These are phyloP conservation scores for Gorsachius goisagi DNA, from an alignment of 2,113 vertebrate species.

Conservation along the genomic window DNA sequence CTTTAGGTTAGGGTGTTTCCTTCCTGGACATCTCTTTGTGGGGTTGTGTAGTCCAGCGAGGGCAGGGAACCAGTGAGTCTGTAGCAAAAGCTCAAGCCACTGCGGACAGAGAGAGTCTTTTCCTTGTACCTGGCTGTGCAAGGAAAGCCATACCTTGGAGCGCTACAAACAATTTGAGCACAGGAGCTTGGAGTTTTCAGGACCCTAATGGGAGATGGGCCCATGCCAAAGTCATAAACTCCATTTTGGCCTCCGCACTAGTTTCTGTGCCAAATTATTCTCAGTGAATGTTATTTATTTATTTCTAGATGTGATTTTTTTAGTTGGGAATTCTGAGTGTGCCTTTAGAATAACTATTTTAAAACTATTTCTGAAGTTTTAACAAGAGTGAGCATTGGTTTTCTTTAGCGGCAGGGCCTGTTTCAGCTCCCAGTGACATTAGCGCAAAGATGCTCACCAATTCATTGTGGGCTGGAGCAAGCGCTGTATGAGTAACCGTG, in stretches of 20 bases:
- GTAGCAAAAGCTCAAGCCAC: not conserved
- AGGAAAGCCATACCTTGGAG: not conserved
- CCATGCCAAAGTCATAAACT: not conserved
- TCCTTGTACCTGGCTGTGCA: not conserved
- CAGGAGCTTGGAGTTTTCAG: not conserved
- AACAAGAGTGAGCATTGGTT: not conserved
- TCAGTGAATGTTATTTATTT: not conserved
- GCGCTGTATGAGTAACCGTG: rapidly evolving
- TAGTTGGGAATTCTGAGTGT: not conserved
- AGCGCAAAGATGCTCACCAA: not conserved
- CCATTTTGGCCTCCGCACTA: not conserved
- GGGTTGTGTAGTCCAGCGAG: not conserved
- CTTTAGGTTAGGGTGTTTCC: not conserved
- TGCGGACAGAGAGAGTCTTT: not conserved
- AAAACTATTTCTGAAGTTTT: not conserved
- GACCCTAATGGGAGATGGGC: not conserved
- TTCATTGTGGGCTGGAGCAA: not conserved
- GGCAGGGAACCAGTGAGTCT: not conserved
- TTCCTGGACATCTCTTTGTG: not conserved
- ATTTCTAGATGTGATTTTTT: not conserved
- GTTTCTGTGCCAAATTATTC: not conserved
- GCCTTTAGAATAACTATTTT: not conserved
- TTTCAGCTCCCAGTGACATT: not conserved
- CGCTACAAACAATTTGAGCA: rapidly evolving
- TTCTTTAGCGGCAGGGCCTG: not conserved